A percentile compares a stretch with the other conserved stretches of the same genome.
Evolutionary conservation across 1,140 invertebrate genomes (phyloP).

Genomic region (Danaus plexippus): DNA sequence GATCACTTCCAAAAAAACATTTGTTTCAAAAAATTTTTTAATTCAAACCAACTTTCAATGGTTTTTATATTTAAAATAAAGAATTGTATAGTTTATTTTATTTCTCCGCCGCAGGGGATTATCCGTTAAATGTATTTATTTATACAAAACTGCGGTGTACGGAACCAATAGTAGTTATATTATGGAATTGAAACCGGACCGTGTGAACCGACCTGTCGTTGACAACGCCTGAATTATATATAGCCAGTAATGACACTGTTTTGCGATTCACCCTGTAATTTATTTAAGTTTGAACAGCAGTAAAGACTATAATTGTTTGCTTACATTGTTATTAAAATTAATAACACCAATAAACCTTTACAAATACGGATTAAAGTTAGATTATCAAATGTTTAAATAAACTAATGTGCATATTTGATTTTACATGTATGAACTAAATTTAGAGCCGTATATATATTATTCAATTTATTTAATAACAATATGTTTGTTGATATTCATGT

Average conservation of each 20-base stretch:
- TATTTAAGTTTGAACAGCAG: slow-evolving; percentile 6
- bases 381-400: too few species aligned
- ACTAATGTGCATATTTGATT: too few species aligned
- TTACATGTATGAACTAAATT: too few species aligned
- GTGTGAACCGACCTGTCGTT: slow-evolving; percentile 20
- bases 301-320: slow-evolving; percentile 1
- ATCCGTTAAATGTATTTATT: slow-evolving; percentile 13
- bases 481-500: too few species aligned
- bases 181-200: slow-evolving; percentile 27
- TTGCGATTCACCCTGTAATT: slow-evolving; percentile 14
- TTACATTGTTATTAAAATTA: slow-evolving; percentile 5
- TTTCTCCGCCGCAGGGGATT: slow-evolving; percentile 8
- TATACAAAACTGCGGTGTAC: slow-evolving; percentile 18
- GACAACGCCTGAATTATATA: slow-evolving; percentile 33
- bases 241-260: slow-evolving; percentile 21
- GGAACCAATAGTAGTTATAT: slow-evolving; percentile 20
- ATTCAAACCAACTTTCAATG: slow-evolving; percentile 1
- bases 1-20: slow-evolving; percentile 1
- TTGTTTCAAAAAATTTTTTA: neutral
- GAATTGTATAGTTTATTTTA: slow-evolving; percentile 4
- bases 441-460: too few species aligned
- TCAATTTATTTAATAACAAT: too few species aligned
- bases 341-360: neutral
- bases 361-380: too few species aligned
- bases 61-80: slow-evolving; percentile 1